These are phyloP conservation scores for Apostichopus californicus DNA, from an alignment of 35 echinoderm and acorn worm genomes.

Conservation along the genomic window DNA sequence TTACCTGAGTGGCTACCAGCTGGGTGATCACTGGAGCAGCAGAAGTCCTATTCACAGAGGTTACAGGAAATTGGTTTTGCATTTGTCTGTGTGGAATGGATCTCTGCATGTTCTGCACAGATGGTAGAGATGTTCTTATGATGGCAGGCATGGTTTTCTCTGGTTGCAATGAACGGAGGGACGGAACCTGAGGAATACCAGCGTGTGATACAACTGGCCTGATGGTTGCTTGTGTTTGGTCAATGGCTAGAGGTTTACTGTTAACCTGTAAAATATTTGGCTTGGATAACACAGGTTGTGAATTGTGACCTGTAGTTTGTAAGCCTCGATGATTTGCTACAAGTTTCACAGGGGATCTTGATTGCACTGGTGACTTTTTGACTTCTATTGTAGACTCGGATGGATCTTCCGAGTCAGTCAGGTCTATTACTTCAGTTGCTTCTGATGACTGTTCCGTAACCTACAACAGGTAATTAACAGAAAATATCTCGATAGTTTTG, in stretches of 20 bases:
- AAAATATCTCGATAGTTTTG: too few relatives aligned
- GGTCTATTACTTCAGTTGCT: slow-evolving; percentile 25
- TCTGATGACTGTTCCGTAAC: background rate
- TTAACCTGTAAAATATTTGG: background rate
- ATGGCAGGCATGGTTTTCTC: background rate
- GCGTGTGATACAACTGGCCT: background rate
- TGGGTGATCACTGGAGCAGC: background rate
- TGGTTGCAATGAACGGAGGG: background rate
- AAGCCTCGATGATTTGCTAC: background rate
- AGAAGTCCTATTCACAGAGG: slow-evolving; percentile 1
- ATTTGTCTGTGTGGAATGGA: background rate
- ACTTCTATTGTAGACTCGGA: background rate
- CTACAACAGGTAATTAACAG: background rate
- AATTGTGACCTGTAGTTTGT: background rate
- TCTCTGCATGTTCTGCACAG: slow-evolving; percentile 3
- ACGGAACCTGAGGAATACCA: background rate
- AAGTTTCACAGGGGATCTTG: background rate
- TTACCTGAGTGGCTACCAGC: background rate
- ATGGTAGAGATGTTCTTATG: background rate
- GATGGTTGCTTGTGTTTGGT: background rate
- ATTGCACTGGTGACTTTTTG: background rate
- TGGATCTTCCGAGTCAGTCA: slow-evolving; percentile 17
- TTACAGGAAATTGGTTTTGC: background rate
- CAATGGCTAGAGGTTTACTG: background rate
- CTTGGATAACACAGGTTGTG: background rate